Conservation (phyloP, 2,113 vertebrate genomes). For the Gasterosteus nipponicus region DNA sequence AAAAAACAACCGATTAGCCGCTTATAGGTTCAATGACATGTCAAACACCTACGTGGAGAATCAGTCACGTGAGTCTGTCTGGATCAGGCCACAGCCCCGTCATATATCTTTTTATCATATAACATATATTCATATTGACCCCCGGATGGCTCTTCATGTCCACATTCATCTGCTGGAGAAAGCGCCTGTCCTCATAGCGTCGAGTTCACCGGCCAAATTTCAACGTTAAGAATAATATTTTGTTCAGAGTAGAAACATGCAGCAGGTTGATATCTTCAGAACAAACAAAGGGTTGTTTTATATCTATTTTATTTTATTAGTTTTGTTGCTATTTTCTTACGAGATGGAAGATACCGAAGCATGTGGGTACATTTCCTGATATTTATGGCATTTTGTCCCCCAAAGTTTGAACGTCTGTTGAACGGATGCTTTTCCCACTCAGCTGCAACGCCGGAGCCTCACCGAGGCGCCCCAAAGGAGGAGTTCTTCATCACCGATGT, state of each 20-base stretch:
- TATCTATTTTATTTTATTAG: no score
- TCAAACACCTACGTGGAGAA: not conserved
- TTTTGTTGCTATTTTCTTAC: not conserved
- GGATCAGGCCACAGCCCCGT: not conserved
- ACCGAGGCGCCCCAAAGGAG: slow-evolving; percentile 66
- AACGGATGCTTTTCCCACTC: slow-evolving; percentile 24
- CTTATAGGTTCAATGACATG: not conserved
- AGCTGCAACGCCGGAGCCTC: slow-evolving; percentile 62
- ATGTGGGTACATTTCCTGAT: slow-evolving; percentile 13
- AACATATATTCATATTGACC: slow-evolving; percentile 45
- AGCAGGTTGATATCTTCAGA: not conserved
- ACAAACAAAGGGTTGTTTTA: not conserved
- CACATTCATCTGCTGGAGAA: not conserved
- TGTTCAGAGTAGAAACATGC: not conserved
- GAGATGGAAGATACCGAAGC: not conserved
- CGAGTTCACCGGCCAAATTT: not conserved
- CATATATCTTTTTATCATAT: not conserved
- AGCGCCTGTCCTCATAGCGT: not conserved
- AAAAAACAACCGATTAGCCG: not conserved
- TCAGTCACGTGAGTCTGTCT: slow-evolving; percentile 22
- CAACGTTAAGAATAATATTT: not conserved
- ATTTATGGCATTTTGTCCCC: not conserved
- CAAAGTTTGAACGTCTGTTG: not conserved
- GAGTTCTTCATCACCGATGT: slow-evolving; percentile 85
- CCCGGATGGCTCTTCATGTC: not conserved